Evolutionary conservation across 2,888 invertebrate species (phyloP).

Genomic region (Loripinus fragilis): DNA sequence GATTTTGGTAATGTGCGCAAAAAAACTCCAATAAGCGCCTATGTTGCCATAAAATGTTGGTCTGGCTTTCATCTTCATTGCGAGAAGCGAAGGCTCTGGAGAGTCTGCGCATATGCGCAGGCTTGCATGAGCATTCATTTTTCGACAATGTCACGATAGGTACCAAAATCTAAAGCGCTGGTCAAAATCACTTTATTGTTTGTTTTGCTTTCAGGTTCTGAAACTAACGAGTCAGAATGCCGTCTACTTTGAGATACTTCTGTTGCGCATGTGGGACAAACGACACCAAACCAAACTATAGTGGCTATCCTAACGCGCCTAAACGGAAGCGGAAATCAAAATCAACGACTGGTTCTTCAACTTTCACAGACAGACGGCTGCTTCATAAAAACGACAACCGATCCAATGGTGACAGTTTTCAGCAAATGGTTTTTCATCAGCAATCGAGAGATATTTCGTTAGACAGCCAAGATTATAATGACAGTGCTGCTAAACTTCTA

Average conservation of each 20-base stretch:
- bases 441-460: background rate
- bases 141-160: no score
- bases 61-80: no score
- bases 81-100: no score
- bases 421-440: slow-evolving; percentile 14
- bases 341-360: slow-evolving; percentile 27
- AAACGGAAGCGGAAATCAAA: slow-evolving; percentile 15
- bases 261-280: slow-evolving; percentile 34
- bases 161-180: no score
- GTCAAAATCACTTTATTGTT: no score
- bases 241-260: slow-evolving; percentile 32
- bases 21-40: no score
- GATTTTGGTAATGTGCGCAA: no score
- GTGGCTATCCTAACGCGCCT: background rate
- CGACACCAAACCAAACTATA: background rate
- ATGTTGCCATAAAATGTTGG: no score
- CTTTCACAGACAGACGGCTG: slow-evolving; percentile 48
- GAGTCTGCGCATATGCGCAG: no score
- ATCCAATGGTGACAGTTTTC: background rate
- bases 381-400: slow-evolving; percentile 33
- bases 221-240: slow-evolving; percentile 27
- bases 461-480: background rate
- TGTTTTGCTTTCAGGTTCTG: background rate
- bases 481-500: slow-evolving; percentile 17
- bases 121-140: no score